These are phyloP conservation scores for Cavia porcellus DNA, from an alignment of 2,113 vertebrate species.

Conservation along the genomic window DNA sequence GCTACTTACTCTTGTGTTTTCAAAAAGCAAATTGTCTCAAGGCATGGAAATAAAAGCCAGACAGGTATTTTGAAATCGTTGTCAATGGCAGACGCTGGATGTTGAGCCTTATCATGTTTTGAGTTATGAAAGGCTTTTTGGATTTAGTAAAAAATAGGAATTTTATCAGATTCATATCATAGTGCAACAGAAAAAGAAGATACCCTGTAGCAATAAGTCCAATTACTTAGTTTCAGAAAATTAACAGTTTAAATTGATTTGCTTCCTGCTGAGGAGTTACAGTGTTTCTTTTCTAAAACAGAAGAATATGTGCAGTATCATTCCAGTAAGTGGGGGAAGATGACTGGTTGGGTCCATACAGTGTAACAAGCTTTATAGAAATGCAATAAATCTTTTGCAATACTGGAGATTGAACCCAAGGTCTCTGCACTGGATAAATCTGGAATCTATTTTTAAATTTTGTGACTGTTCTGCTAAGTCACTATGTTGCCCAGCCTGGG, in stretches of 20 bases:
- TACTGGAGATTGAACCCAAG: background rate
- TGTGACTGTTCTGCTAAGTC: background rate
- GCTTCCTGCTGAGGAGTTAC: background rate
- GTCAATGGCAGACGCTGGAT: background rate
- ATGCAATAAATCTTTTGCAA: background rate
- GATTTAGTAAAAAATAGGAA: constrained; percentile 73
- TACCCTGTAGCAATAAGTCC: constrained; percentile 73
- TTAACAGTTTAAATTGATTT: constrained; percentile 79
- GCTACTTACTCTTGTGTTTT: constrained; percentile 37
- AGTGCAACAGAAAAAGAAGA: constrained; percentile 74
- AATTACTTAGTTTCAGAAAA: constrained; percentile 79
- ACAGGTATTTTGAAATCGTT: constrained; percentile 72
- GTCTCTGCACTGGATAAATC: background rate
- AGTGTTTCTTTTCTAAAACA: constrained; percentile 38
- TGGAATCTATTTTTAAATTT: background rate
- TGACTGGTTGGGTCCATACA: background rate
- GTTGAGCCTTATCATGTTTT: constrained; percentile 71
- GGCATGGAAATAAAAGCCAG: constrained; percentile 69
- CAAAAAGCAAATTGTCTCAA: constrained; percentile 65
- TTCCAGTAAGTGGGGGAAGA: background rate
- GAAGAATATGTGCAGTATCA: background rate
- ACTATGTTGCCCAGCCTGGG: background rate
- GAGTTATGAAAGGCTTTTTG: constrained; percentile 67
- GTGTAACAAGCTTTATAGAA: background rate
- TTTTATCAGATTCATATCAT: constrained; percentile 72